These are phyloP conservation scores for Nycticryphes semicollaris DNA, from an alignment of 2,113 vertebrate genomes.

Conservation along the genomic window DNA sequence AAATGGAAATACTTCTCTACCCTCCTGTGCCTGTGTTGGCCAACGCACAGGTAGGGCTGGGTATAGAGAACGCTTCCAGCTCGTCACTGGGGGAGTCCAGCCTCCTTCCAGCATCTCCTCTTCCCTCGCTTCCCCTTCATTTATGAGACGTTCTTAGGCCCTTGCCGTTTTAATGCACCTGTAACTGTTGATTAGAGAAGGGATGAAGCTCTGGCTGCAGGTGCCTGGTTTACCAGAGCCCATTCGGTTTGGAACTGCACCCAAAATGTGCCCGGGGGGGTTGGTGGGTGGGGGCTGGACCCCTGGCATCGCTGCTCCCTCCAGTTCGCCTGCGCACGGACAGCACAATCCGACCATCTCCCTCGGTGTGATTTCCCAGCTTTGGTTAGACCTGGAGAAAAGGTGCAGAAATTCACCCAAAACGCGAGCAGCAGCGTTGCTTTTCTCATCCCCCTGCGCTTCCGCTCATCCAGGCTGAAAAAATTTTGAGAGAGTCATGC, in stretches of 20 bases:
- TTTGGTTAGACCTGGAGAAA: background rate
- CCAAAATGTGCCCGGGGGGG: background rate
- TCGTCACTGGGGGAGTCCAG: background rate
- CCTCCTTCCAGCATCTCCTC: background rate
- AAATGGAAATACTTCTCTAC: no score
- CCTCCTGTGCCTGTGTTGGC: background rate
- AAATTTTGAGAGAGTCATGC: background rate
- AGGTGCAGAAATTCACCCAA: background rate
- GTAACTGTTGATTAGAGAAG: background rate
- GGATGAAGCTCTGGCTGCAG: background rate
- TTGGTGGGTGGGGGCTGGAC: background rate
- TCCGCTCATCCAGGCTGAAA: background rate
- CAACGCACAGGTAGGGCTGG: rapidly evolving
- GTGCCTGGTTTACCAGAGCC: background rate
- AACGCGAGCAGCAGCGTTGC: background rate
- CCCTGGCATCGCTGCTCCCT: background rate
- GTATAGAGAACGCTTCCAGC: background rate
- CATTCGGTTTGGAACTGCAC: background rate
- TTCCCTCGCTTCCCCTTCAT: background rate
- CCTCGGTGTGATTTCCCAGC: background rate
- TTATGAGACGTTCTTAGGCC: background rate
- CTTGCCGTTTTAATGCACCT: background rate
- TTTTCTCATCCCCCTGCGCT: background rate
- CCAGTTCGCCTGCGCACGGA: rapidly evolving
- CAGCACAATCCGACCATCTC: background rate